Evolutionary conservation across 2,888 invertebrate genomes (phyloP).

Genomic region (Periphyllus acericola): DNA sequence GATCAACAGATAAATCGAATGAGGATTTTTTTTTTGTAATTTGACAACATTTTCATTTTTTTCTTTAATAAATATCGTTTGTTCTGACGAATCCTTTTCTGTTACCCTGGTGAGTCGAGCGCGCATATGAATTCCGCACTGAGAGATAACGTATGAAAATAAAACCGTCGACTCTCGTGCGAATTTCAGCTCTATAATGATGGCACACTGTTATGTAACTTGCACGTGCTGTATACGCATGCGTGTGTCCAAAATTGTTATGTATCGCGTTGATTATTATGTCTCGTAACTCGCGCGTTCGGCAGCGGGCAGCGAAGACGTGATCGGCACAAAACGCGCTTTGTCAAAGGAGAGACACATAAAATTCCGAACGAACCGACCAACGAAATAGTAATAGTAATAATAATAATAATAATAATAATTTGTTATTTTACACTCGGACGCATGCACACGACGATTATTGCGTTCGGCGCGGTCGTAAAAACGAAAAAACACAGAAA

Average conservation of each 20-base stretch:
- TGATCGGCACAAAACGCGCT: background rate
- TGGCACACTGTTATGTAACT: background rate
- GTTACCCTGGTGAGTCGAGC: too few relatives aligned
- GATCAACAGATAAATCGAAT: too few relatives aligned
- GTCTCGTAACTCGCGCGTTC: background rate
- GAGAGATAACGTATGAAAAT: too few relatives aligned
- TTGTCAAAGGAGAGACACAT: background rate
- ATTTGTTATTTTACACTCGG: conserved; percentile 14
- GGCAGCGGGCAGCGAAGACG: background rate
- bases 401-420: background rate
- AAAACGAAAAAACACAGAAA: conserved; percentile 22
- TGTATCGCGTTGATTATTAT: background rate
- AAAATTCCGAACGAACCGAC: background rate
- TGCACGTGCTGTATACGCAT: background rate
- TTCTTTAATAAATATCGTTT: too few relatives aligned
- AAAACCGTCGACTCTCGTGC: too few relatives aligned
- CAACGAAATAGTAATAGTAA: too few relatives aligned
- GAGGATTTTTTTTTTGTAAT: too few relatives aligned
- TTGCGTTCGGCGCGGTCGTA: conserved; percentile 17
- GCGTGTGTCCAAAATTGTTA: background rate
- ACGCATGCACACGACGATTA: background rate
- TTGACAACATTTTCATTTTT: too few relatives aligned
- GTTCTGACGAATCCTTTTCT: too few relatives aligned
- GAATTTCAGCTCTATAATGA: too few relatives aligned
- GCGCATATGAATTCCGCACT: too few relatives aligned